A percentile compares a stretch with the other conserved stretches of the same genome.
phyloP scores from a whole-genome alignment of 2,888 invertebrate genomes.

The Sinelater perroti region DNA sequence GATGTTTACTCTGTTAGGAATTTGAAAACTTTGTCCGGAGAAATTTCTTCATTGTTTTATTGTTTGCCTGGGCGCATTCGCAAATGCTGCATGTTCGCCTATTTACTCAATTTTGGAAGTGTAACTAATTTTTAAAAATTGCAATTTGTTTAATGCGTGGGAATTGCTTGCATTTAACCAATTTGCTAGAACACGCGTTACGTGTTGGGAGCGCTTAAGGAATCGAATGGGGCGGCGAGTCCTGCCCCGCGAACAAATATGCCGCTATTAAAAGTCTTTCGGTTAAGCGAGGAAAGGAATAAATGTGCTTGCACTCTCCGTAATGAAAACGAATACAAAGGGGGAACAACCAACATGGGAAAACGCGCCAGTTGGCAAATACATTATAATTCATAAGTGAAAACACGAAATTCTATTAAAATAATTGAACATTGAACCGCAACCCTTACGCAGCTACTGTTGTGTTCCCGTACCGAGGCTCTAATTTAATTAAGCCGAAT shows the following conservation, averaged over 20 bases:
- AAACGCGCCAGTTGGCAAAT: constrained; percentile 17
- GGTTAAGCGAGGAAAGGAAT: neutral
- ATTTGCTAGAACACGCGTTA: no score
- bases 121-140: no score
- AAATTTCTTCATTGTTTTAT: neutral
- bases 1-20: constrained; percentile 33
- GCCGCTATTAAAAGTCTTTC: neutral
- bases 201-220: no score
- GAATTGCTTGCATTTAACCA: no score
- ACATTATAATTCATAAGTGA: constrained; percentile 19
- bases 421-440: constrained; percentile 22
- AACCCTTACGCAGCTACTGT: constrained; percentile 18
- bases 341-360: constrained; percentile 17
- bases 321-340: constrained; percentile 23
- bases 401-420: constrained; percentile 26
- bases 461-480: constrained; percentile 9
- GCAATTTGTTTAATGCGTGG: no score
- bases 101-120: no score
- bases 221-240: no score
- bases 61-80: neutral
- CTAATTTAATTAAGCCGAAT: constrained; percentile 18
- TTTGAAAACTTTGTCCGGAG: constrained; percentile 18
- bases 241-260: no score
- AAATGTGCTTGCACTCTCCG: constrained; percentile 5
- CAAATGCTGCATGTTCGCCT: neutral